Evolutionary conservation across 2,797 vertebrate genomes (phyloP).

Genomic region (Phalanger gymnotis): DNA sequence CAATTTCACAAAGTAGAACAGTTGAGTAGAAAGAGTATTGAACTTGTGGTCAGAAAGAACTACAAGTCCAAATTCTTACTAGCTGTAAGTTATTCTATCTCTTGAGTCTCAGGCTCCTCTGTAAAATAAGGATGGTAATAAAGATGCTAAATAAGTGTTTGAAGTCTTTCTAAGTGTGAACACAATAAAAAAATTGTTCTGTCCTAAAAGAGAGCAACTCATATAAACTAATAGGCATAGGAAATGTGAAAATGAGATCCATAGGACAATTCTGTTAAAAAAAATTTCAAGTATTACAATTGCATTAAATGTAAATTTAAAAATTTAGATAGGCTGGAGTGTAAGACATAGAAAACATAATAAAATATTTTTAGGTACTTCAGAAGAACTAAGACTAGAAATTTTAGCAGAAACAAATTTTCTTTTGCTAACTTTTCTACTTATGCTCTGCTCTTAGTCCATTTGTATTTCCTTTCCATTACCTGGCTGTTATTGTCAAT

Average conservation of each 20-base stretch:
- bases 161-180: background rate
- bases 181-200: background rate
- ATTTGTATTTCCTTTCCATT: background rate
- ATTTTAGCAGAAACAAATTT: background rate
- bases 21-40: background rate
- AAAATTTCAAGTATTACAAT: background rate
- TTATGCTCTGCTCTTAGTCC: background rate
- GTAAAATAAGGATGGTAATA: background rate
- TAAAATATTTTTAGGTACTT: conserved; percentile 21
- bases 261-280: background rate
- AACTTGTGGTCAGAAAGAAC: background rate
- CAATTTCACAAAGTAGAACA: background rate
- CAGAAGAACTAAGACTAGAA: conserved; percentile 2
- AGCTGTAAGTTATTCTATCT: background rate
- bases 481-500: background rate
- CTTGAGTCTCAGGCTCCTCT: background rate
- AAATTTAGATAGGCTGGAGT: background rate
- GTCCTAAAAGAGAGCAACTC: background rate
- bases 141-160: background rate
- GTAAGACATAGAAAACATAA: background rate
- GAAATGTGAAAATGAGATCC: background rate
- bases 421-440: conserved; percentile 4
- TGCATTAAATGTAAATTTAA: conserved; percentile 25
- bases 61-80: background rate
- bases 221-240: background rate